Percentiles rank a stretch among this genome's conserved stretches.
Conservation (phyloP, 2,888 invertebrate genomes). For the Chrysolina americana region DNA sequence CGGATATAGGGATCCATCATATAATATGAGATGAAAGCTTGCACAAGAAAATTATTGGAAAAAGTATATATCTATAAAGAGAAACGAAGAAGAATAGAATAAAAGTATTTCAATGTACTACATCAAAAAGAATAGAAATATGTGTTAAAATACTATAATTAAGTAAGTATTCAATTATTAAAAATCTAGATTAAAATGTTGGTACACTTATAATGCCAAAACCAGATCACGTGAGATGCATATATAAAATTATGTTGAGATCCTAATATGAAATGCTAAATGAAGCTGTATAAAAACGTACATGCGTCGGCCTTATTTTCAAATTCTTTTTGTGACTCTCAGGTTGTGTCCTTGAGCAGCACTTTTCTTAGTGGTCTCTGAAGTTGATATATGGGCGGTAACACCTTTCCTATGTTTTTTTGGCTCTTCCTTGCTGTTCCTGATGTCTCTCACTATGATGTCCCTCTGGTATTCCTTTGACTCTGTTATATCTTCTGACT, state of each 20-base stretch:
- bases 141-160: background rate
- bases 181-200: too few relatives aligned
- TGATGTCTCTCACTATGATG: background rate
- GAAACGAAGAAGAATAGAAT: background rate
- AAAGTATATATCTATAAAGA: background rate
- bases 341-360: conserved; percentile 10
- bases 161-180: too few relatives aligned
- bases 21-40: background rate
- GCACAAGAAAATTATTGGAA: background rate
- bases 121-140: background rate
- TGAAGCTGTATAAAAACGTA: background rate
- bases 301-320: background rate
- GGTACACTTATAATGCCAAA: too few relatives aligned
- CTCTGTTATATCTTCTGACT: background rate
- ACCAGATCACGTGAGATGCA: too few relatives aligned
- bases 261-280: background rate
- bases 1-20: conserved; percentile 9
- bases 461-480: background rate
- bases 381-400: background rate
- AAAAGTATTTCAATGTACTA: background rate
- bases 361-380: conserved; percentile 21
- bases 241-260: background rate
- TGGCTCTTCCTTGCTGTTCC: background rate
- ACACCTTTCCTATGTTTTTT: background rate
- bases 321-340: background rate